Evolutionary conservation across 2,113 vertebrate species (phyloP).

Genomic region (Hylia prasina): DNA sequence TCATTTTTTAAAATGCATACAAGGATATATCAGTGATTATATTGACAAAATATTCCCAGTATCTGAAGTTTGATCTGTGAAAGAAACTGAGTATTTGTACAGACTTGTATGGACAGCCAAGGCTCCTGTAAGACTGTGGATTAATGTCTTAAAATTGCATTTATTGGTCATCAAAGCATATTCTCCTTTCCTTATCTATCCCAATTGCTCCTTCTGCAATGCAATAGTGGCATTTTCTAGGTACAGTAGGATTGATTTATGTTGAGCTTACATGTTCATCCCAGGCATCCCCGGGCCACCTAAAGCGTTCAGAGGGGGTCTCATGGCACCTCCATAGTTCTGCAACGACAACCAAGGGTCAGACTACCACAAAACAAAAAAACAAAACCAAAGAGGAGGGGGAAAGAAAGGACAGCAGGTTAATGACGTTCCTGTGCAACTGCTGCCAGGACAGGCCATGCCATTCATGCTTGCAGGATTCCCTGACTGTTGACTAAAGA

Average conservation of each 20-base stretch:
- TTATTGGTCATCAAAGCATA: background rate
- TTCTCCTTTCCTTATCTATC: background rate
- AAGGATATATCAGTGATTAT: background rate
- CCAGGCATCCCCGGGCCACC: constrained; percentile 96
- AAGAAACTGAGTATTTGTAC: background rate
- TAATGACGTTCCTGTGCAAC: constrained; percentile 76
- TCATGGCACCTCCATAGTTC: constrained; percentile 97
- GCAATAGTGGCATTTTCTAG: background rate
- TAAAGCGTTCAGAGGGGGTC: constrained; percentile 95
- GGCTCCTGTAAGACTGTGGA: background rate
- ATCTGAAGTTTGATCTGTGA: background rate
- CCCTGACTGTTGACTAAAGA: constrained; percentile 57
- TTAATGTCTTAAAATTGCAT: background rate
- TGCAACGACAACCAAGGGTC: constrained; percentile 85
- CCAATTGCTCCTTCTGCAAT: background rate
- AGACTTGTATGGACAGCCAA: background rate
- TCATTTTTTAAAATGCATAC: rapidly evolving
- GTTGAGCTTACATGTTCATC: constrained; percentile 92
- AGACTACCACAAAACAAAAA: constrained; percentile 87
- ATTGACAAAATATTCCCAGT: background rate
- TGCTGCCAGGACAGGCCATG: constrained; percentile 68
- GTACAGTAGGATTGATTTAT: constrained; percentile 3
- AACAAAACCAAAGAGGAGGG: constrained; percentile 82
- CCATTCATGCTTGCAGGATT: constrained; percentile 64
- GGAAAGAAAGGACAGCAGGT: constrained; percentile 82